Evolutionary conservation across 2,888 invertebrate species (phyloP).

Genomic region (Trypoxylon attenuatum): DNA sequence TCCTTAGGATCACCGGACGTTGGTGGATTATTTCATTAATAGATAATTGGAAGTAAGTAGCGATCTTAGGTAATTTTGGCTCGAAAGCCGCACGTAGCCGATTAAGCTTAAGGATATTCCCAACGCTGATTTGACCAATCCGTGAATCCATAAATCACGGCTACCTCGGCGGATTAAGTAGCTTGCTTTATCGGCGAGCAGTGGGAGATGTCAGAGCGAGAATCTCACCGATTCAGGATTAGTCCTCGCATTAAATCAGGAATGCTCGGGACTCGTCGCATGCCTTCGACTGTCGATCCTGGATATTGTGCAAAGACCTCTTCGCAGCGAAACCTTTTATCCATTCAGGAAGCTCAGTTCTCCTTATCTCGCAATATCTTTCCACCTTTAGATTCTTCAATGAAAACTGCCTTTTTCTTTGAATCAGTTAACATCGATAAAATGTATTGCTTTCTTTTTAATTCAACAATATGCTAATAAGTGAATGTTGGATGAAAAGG

Average conservation of each 20-base stretch:
- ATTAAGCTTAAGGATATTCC: conserved; percentile 52
- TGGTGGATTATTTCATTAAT: too few relatives aligned
- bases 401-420: neutral
- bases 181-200: conserved; percentile 54
- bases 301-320: neutral
- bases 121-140: conserved; percentile 50
- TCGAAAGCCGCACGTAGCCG: conserved; percentile 16
- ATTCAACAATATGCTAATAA: too few relatives aligned
- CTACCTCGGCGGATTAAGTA: conserved; percentile 54
- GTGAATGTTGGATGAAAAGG: too few relatives aligned
- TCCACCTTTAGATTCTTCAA: too few relatives aligned
- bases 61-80: conserved; percentile 3
- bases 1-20: too few relatives aligned
- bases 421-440: too few relatives aligned
- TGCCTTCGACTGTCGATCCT: conserved; percentile 25
- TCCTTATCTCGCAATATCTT: too few relatives aligned
- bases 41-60: conserved; percentile 1
- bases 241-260: conserved; percentile 52
- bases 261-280: conserved; percentile 37
- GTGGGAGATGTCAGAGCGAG: conserved; percentile 42
- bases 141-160: conserved; percentile 52
- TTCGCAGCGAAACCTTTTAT: neutral
- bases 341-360: too few relatives aligned
- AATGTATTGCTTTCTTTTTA: too few relatives aligned
- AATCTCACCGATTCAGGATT: conserved; percentile 52